Evolutionary conservation across 2,113 vertebrate genomes (phyloP).

Genomic region (Xiphorhynchus elegans): DNA sequence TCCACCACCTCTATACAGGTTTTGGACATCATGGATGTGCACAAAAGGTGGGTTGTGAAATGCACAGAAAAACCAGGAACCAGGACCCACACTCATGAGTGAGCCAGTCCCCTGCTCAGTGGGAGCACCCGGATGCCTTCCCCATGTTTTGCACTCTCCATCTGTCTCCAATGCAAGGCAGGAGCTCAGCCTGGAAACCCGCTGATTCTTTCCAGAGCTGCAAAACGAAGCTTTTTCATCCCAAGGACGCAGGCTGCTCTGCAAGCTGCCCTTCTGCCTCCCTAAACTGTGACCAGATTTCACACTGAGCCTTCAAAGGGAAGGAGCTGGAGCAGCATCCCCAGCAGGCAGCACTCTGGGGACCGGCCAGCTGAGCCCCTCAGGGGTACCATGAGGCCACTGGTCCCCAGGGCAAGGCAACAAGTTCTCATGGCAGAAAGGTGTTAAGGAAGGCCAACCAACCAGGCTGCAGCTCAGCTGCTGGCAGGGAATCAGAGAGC

Average conservation of each 20-base stretch:
- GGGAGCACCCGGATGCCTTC: background rate
- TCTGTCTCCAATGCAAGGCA: conserved; percentile 54
- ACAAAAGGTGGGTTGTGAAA: background rate
- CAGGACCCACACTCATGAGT: accelerated
- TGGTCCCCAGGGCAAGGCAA: background rate
- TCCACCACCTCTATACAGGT: background rate
- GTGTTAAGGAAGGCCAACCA: conserved; percentile 5
- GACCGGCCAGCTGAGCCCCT: background rate
- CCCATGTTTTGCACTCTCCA: background rate
- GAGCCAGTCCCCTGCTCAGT: background rate
- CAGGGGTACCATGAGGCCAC: background rate
- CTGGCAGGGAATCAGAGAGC: conserved; percentile 61
- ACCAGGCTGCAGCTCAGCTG: conserved; percentile 29
- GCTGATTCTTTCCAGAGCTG: conserved; percentile 58
- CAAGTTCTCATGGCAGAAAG: conserved; percentile 22
- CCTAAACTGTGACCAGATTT: conserved; percentile 64
- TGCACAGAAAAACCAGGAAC: background rate
- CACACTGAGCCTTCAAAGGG: conserved; percentile 43
- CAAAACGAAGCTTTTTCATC: conserved; percentile 27
- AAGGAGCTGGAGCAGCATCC: conserved; percentile 1
- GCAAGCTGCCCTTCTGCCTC: conserved; percentile 34
- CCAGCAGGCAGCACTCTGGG: background rate
- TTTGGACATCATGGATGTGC: background rate
- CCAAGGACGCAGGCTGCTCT: background rate
- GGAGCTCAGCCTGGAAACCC: background rate